Conservation (phyloP, 2,113 vertebrate genomes). For the Fulica atra region DNA sequence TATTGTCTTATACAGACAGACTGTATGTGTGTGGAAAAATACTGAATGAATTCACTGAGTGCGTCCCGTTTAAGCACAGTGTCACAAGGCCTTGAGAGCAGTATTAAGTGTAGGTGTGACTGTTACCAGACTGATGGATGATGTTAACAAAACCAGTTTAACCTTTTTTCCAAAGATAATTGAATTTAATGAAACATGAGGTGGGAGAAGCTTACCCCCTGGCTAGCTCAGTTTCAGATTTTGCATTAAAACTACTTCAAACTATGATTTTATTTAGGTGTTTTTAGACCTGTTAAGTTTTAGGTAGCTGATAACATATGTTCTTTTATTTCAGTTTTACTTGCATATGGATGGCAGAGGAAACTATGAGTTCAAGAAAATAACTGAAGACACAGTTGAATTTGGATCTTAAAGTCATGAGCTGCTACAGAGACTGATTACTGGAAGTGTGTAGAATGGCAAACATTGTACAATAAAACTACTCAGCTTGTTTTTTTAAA, state of each 20-base stretch:
- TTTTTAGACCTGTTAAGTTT: neutral
- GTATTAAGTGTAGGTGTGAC: neutral
- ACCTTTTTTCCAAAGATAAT: neutral
- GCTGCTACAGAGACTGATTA: constrained; percentile 49
- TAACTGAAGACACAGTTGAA: constrained; percentile 94
- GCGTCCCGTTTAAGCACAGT: neutral
- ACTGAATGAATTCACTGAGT: neutral
- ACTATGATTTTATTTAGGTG: neutral
- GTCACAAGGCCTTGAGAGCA: neutral
- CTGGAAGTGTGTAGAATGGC: constrained; percentile 38
- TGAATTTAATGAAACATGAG: neutral
- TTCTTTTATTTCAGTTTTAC: constrained; percentile 81
- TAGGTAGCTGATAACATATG: neutral
- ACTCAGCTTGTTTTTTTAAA: constrained; percentile 65
- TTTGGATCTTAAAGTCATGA: constrained; percentile 87
- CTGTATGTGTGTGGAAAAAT: neutral
- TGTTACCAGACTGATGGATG: neutral
- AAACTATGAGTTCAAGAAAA: constrained; percentile 95
- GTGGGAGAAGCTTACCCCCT: neutral
- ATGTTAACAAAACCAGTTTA: neutral
- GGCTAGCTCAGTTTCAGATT: neutral
- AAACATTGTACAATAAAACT: constrained; percentile 64
- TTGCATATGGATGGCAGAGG: constrained; percentile 98
- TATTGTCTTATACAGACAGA: neutral
- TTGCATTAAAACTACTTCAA: neutral